Evolutionary conservation across 2,888 invertebrate genomes (phyloP), one percentile per base, ranked within the genome.

Genomic region (Xanthia icteritia): DNA sequence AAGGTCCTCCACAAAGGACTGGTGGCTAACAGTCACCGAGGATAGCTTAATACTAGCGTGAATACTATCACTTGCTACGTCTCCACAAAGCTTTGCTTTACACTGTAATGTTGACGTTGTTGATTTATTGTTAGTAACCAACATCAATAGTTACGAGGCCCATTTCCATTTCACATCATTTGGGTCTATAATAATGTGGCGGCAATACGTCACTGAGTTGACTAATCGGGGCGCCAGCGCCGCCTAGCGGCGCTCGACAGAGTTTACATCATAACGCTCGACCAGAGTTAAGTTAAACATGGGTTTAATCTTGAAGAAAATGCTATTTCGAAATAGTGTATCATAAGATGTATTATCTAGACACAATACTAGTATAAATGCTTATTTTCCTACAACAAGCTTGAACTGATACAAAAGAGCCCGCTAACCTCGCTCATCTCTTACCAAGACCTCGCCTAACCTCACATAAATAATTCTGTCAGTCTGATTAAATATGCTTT

Each of bases 401-500:
- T 68, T n/a, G 36, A 54, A 11, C 5, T 23, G 4, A 13, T 0
- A n/a, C 6, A 42, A 76, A 69, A 13, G 36, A 60, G 27, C n/a
- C 15, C 36, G 58, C 54, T 23, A 17, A 48, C 42, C 63, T 51
- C 20, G 56, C 51, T 66, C 64, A 73, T 81, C 68, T 77, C 45
- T 31, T 54, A 17, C 9, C 4, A 20, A 36, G 13, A 39, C 65
- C 56, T 61, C 20, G 60, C 56, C 63, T 60, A 54, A 73, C 70
- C 45, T 45, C 60, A 73, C 77, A 79, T 84, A 79, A 88, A 82
- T 85, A 79, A 85, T 82, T 76, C 73, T 11, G 45, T 71, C 77
- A 64, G 58, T 8, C 73, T 66, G 82, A 84, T 87, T 82, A 84
- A 73, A 82, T 84, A 87, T 88, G 87, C 84, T 82, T 87, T 87